Conservation (phyloP, 92 coral and sea anemone species). For the Zoanthus sociatus region DNA sequence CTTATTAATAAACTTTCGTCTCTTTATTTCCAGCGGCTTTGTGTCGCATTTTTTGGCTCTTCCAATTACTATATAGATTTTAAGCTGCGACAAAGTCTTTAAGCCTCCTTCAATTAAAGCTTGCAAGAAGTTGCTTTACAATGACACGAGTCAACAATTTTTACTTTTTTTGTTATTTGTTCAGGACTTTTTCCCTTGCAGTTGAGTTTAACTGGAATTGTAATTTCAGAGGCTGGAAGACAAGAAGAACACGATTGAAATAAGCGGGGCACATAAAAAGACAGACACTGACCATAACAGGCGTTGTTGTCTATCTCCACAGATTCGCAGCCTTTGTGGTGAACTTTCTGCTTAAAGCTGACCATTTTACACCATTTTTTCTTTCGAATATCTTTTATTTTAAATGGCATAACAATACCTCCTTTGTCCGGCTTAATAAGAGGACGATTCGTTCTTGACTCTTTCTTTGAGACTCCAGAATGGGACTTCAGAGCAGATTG, state of each 20-base stretch:
- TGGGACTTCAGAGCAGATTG: neutral
- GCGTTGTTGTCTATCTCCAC: slow-evolving; percentile 58
- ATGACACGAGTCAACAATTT: slow-evolving; percentile 64
- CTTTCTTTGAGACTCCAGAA: neutral
- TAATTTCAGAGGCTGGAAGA: slow-evolving; percentile 41
- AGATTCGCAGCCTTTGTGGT: slow-evolving; percentile 72
- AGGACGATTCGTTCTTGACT: neutral
- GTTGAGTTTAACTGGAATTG: slow-evolving; percentile 56
- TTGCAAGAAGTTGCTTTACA: slow-evolving; percentile 55
- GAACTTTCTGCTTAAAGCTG: slow-evolving; percentile 61
- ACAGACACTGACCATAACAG: slow-evolving; percentile 85
- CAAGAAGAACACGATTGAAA: slow-evolving; percentile 76
- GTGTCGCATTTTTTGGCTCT: neutral
- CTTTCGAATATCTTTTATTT: neutral
- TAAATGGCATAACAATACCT: slow-evolving; percentile 20
- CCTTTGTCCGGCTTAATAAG: slow-evolving; percentile 32
- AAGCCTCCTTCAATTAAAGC: neutral
- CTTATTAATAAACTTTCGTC: neutral
- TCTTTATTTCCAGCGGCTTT: neutral
- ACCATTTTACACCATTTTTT: slow-evolving; percentile 63
- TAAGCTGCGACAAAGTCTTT: neutral
- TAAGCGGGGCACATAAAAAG: slow-evolving; percentile 71
- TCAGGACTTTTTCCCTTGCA: slow-evolving; percentile 64
- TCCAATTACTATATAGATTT: neutral
- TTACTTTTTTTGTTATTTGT: slow-evolving; percentile 66